These are phyloP conservation scores for Coptotermes formosanus DNA, from an alignment of 1,140 invertebrate genomes.

Conservation along the genomic window DNA sequence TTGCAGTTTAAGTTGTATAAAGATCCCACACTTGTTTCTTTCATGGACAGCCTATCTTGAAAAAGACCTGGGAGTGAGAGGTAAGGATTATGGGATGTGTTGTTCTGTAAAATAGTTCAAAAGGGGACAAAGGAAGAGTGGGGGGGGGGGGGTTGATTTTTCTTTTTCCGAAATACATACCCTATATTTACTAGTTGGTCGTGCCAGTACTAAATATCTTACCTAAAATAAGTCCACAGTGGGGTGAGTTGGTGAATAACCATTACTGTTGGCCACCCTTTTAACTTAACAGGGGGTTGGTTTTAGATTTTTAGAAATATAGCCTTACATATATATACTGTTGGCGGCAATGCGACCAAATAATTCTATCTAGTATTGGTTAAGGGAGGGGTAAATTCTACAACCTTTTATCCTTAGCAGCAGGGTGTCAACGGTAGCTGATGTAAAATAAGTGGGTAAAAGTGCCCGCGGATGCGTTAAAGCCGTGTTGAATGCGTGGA, in stretches of 20 bases:
- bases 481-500: neutral
- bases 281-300: neutral
- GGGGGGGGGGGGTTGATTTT: neutral
- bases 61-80: neutral
- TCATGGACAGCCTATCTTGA: neutral
- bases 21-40: slow-evolving; percentile 1
- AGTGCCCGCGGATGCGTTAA: slow-evolving; percentile 4
- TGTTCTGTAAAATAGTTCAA: slow-evolving; percentile 4
- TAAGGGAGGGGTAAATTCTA: neutral
- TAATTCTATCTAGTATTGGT: slow-evolving; percentile 2
- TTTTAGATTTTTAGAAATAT: slow-evolving; percentile 16
- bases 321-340: neutral
- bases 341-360: slow-evolving; percentile 18
- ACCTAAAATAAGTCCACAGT: neutral
- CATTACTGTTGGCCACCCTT: slow-evolving; percentile 15
- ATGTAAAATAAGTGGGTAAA: neutral
- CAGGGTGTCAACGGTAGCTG: slow-evolving; percentile 24
- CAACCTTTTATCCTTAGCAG: neutral
- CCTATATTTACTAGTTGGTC: neutral
- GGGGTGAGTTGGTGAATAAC: neutral
- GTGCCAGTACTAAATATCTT: neutral
- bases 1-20: neutral
- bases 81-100: neutral
- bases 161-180: neutral
- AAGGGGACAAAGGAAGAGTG: neutral